Evolutionary conservation across 1,140 invertebrate species (phyloP), one percentile per base, ranked within the genome.

Genomic region (Drosophila tristis): DNA sequence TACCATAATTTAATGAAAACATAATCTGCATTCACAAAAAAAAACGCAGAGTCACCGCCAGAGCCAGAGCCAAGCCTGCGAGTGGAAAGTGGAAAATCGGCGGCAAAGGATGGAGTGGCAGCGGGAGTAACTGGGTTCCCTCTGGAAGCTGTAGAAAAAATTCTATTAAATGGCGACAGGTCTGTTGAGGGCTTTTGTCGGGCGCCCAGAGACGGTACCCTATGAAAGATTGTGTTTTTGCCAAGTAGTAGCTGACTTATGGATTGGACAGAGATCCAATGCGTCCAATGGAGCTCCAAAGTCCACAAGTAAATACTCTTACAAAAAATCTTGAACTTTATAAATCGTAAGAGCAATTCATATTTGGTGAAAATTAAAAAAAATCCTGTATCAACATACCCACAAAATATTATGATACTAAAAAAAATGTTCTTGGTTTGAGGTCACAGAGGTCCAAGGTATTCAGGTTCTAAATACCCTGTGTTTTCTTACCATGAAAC

Each of bases 1-100:
- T 84, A 89, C 84, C 66, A 90, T 90, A 89, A 89, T 89, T 90
- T 89, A 89, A 89, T 89, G 84, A 89, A 89, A 89, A 89, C 84
- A 89, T 89, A 89, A 89, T 89, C 85, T 89, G 76, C 72, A 89
- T 80, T 78, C 84, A 78, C 51, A 54, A 73, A 79, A 78, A 67
- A 56, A 50, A 57, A 62, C 72, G 66, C 66, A 66, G 71, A 67
- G 29, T 59, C 54, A 63, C 45, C 47, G 29, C 66, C 55, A 74
- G 39, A 16, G 35, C 70, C 49, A 53, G 47, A 57, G 55, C 47
- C 45, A 62, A 68, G 29, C 42, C 58, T 50, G 71, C 74, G 72
- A 74, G 25, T 75, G 45, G 26, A 67, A 55, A 74, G 31, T 75
- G 51, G 35, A 67, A 55, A 31, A 35, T 26, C 48, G 35, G 25